Percentiles rank a stretch among this genome's conserved stretches.
These are phyloP conservation scores for Misgurnus mizolepis DNA, from an alignment of 2,113 vertebrate species.

Conservation along the genomic window DNA sequence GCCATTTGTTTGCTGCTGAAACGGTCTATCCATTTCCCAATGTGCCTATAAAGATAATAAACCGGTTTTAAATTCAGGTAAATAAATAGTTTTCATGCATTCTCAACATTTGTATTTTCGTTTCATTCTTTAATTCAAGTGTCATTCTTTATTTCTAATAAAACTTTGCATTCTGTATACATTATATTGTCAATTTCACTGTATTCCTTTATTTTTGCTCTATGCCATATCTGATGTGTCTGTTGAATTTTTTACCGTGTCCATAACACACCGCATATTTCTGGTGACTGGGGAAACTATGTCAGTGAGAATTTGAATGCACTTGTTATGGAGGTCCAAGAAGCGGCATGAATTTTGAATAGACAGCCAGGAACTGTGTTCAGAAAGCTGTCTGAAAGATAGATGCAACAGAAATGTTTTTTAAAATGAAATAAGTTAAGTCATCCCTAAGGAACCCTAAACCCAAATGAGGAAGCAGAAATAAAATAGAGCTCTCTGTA, in stretches of 20 bases:
- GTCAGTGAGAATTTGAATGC: constrained; percentile 7
- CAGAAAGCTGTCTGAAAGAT: background rate
- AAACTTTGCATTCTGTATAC: background rate
- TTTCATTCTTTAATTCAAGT: no score
- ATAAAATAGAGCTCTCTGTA: background rate
- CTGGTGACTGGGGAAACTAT: constrained; percentile 1
- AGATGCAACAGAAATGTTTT: background rate
- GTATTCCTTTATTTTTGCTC: background rate
- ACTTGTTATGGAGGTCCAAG: background rate
- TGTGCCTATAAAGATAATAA: no score
- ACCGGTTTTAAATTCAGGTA: no score
- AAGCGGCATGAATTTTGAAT: constrained; percentile 32
- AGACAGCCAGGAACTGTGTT: constrained; percentile 23
- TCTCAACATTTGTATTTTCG: no score
- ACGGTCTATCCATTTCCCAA: no score
- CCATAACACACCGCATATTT: background rate
- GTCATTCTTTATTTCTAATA: background rate
- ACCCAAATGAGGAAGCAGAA: background rate
- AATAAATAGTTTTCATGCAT: no score
- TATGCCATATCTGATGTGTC: background rate
- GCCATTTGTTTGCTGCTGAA: no score
- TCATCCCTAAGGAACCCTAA: background rate
- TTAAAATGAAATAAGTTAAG: background rate
- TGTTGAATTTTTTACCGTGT: background rate
- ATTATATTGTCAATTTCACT: background rate